These are phyloP conservation scores for Ectropis grisescens DNA, from an alignment of 1,140 invertebrate species.

Conservation along the genomic window DNA sequence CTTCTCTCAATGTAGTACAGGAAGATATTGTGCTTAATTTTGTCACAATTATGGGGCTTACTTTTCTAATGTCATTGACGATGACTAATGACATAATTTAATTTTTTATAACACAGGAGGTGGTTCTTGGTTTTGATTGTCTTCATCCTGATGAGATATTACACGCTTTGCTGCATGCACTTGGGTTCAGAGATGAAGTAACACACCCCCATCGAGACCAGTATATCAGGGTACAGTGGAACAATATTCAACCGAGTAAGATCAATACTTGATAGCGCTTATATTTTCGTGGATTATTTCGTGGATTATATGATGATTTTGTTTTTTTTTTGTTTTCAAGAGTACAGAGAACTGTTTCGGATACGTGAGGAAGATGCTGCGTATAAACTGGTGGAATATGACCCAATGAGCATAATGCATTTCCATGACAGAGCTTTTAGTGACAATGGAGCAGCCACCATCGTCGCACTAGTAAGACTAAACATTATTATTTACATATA, in stretches of 20 bases:
- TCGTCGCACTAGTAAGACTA: constrained; percentile 77
- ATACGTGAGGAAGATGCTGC: constrained; percentile 49
- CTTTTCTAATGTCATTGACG: too few relatives aligned
- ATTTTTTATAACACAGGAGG: too few relatives aligned
- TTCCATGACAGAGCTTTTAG: constrained; percentile 83
- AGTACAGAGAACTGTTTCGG: constrained; percentile 75
- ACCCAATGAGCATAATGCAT: constrained; percentile 87
- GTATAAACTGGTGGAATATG: constrained; percentile 73
- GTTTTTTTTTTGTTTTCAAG: constrained; percentile 32
- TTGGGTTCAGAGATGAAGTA: constrained; percentile 90
- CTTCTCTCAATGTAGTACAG: too few relatives aligned
- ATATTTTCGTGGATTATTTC: too few relatives aligned
- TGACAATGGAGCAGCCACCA: constrained; percentile 78
- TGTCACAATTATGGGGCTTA: too few relatives aligned
- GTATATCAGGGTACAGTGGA: constrained; percentile 79
- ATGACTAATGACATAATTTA: too few relatives aligned
- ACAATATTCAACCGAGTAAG: constrained; percentile 79
- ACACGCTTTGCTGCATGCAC: constrained; percentile 86
- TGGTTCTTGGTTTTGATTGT: constrained; percentile 44
- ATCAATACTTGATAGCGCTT: not conserved
- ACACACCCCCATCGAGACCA: constrained; percentile 82
- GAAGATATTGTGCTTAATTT: too few relatives aligned
- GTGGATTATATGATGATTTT: too few relatives aligned
- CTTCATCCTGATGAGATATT: constrained; percentile 72
- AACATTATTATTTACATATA: too few relatives aligned